Evolutionary conservation across 2,797 vertebrate species (phyloP), one percentile per base, ranked within the genome.

Genomic region (Eulemur mongoz): DNA sequence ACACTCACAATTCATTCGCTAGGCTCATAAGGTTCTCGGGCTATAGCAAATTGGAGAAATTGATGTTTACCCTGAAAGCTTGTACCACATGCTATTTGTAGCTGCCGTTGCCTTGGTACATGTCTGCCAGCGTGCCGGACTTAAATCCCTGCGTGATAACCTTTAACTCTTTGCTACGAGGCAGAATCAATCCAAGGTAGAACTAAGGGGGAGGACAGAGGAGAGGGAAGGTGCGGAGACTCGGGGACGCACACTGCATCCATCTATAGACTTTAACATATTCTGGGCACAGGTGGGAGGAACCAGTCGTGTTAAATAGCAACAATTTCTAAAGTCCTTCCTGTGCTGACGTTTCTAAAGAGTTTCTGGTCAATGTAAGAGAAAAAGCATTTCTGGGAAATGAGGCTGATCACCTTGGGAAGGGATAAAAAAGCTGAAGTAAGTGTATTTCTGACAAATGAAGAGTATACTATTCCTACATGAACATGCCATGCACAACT

Each of bases 31-130:
- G 94, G 91, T 78, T 98, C 98, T 98, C 92, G 8, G 97, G 96
- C 96, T 97, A 72, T 61, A 98, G 96, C 97, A 98, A 97, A 98
- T 98, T 98, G 97, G 97, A 98, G 98, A 98, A 98, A 98, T 83
- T 96, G 97, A 98, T 98, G 96, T 98, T 98, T 98, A 97, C 95
- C 95, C 89, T 95, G 93, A 97, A 97, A 98, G 95, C 95, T 84
- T 98, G 70, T 82, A 96, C 89, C 0, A 0, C 94, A 89, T n/a
- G 15, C 97, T 96, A 97, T 98, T 94, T 98, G 98, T 97, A 97
- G 97, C 97, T 95, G 96, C 91, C 43, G 92, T 97, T 97, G 97
- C 98, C 98, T 97, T 96, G 72, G 96, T 97, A 40, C 96, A 96
- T 86, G 95, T 98, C 97, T 98, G 97, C 97, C 97, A 97, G 92